Conservation (phyloP, 1,140 invertebrate genomes). For the Hesperophylax magnus region DNA sequence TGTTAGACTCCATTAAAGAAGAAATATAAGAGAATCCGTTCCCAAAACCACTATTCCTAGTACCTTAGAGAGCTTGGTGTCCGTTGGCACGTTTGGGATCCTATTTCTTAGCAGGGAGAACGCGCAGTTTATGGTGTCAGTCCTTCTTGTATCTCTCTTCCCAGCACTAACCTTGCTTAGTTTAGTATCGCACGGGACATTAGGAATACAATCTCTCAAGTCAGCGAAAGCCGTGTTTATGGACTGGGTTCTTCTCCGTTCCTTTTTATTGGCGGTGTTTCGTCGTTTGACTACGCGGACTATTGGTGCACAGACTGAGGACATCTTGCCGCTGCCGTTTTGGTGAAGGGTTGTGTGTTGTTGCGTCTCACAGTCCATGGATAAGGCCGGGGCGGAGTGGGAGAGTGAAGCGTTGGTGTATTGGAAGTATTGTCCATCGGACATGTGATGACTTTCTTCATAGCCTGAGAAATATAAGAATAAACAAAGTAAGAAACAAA, state of each 20-base stretch:
- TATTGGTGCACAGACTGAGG: slow-evolving; percentile 59
- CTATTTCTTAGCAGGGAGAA: slow-evolving; percentile 88
- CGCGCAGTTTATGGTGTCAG: slow-evolving; percentile 88
- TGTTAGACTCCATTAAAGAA: no score
- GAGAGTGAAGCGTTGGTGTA: slow-evolving; percentile 44
- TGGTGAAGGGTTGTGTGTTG: background rate
- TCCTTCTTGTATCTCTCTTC: slow-evolving; percentile 76
- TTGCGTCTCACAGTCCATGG: slow-evolving; percentile 63
- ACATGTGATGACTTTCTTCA: slow-evolving; percentile 40
- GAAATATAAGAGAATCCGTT: no score
- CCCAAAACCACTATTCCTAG: slow-evolving; percentile 26
- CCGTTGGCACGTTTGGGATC: slow-evolving; percentile 91
- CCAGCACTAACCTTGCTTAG: slow-evolving; percentile 80
- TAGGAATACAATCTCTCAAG: slow-evolving; percentile 93
- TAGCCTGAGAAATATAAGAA: slow-evolving; percentile 26
- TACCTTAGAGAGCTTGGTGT: slow-evolving; percentile 89
- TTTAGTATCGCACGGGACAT: slow-evolving; percentile 96
- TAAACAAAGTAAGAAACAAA: background rate
- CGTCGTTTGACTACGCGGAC: slow-evolving; percentile 79
- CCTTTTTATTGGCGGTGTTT: slow-evolving; percentile 94
- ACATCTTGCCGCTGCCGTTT: slow-evolving; percentile 43
- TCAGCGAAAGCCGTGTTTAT: slow-evolving; percentile 96
- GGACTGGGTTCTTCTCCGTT: slow-evolving; percentile 90
- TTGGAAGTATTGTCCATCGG: slow-evolving; percentile 42
- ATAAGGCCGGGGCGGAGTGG: slow-evolving; percentile 40